Conservation (phyloP, 2,888 invertebrate genomes). For the Ischnura elegans region DNA sequence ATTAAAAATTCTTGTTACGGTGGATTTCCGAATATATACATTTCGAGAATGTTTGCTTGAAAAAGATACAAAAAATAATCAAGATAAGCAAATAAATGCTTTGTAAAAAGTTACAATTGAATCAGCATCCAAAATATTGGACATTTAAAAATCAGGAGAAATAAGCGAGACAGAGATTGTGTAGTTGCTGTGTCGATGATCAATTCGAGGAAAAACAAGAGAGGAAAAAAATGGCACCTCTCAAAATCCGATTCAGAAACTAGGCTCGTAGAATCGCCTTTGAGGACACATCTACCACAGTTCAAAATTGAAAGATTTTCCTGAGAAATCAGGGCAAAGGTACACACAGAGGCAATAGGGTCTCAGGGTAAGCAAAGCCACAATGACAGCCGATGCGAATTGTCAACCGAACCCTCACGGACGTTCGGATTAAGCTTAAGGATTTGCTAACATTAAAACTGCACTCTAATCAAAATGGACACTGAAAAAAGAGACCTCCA, state of each 20-base stretch:
- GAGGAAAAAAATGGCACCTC: not conserved
- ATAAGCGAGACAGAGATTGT: not conserved
- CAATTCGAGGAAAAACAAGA: too few species aligned
- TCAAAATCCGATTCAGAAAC: not conserved
- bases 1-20: too few species aligned
- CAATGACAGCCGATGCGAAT: not conserved
- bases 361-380: not conserved
- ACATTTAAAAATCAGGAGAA: not conserved
- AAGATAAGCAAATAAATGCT: slow-evolving; percentile 5
- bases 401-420: not conserved
- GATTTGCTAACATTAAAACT: not conserved
- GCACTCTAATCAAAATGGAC: not conserved
- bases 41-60: too few species aligned
- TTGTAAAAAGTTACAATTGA: not conserved
- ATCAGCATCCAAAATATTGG: not conserved
- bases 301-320: not conserved
- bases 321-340: not conserved
- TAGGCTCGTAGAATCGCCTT: not conserved
- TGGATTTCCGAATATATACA: too few species aligned
- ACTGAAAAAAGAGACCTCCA: not conserved
- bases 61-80: not conserved
- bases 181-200: not conserved
- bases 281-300: too few species aligned
- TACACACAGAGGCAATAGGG: not conserved
- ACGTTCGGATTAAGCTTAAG: not conserved